phyloP scores from a whole-genome alignment of 2,797 vertebrate species.

The Microcaecilia unicolor region DNA sequence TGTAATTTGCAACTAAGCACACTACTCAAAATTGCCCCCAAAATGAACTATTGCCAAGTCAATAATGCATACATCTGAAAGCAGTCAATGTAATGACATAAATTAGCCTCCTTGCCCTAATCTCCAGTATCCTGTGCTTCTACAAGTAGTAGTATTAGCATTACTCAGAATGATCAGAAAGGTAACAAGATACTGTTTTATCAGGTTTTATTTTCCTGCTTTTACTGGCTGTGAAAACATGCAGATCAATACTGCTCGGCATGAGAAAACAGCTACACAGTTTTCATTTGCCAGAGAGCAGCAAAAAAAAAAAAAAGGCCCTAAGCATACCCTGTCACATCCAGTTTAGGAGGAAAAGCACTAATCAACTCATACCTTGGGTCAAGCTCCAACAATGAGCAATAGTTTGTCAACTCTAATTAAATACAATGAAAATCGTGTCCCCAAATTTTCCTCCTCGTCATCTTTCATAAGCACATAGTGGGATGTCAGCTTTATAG shows the following conservation, averaged over 20 bases:
- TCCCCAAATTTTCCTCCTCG: constrained; percentile 82
- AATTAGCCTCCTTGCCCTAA: no score
- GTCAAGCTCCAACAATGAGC: constrained; percentile 70
- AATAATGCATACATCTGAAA: neutral
- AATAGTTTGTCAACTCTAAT: constrained; percentile 73
- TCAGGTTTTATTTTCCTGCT: neutral
- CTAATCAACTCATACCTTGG: constrained; percentile 75
- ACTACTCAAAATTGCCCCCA: no score
- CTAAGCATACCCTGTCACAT: constrained; percentile 67
- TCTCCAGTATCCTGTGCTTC: no score
- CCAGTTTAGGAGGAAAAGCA: constrained; percentile 61
- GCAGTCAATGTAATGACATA: neutral
- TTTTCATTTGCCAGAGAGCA: constrained; percentile 65
- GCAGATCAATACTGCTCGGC: constrained; percentile 57
- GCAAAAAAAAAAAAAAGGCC: constrained; percentile 59
- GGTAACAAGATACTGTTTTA: constrained; percentile 46
- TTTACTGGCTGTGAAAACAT: constrained; percentile 36
- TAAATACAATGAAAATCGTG: constrained; percentile 72
- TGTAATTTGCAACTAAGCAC: no score
- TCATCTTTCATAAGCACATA: constrained; percentile 64
- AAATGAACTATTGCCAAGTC: neutral
- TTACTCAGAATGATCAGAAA: constrained; percentile 53
- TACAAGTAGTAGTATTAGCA: constrained; percentile 39
- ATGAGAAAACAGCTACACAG: constrained; percentile 49
- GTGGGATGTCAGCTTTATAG: constrained; percentile 68